These are phyloP conservation scores for Hermaeophaga mercurialis DNA, from an alignment of 2,888 invertebrate species.

Conservation along the genomic window DNA sequence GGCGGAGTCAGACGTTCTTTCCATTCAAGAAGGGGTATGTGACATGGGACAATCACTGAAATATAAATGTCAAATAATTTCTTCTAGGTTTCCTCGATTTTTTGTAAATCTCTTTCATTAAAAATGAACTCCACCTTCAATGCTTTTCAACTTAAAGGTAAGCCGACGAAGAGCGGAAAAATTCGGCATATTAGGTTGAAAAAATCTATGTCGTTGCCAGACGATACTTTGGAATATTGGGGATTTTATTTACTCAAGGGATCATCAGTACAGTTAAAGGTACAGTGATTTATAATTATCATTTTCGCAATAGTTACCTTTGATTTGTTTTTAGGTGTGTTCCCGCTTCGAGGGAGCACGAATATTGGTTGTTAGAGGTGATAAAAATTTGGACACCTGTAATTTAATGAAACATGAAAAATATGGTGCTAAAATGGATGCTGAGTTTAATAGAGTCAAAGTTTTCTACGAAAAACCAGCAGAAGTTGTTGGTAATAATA, in stretches of 20 bases:
- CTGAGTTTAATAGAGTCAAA: constrained; percentile 60
- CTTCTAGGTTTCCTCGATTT: constrained; percentile 70
- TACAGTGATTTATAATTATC: constrained; percentile 10
- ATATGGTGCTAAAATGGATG: constrained; percentile 64
- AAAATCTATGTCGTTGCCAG: constrained; percentile 82
- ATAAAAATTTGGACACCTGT: constrained; percentile 76
- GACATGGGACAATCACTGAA: no score
- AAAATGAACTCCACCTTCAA: constrained; percentile 73
- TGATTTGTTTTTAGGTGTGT: constrained; percentile 63
- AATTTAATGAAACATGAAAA: constrained; percentile 74
- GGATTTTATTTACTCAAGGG: constrained; percentile 83
- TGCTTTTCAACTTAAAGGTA: constrained; percentile 54
- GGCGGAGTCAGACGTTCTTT: constrained; percentile 83
- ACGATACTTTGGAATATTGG: constrained; percentile 88
- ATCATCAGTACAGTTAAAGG: constrained; percentile 74
- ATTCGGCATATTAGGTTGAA: constrained; percentile 77
- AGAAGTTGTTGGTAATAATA: constrained; percentile 56
- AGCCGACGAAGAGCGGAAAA: constrained; percentile 70
- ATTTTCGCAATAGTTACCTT: no score
- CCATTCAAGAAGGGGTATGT: constrained; percentile 73
- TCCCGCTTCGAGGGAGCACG: constrained; percentile 80
- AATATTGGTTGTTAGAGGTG: constrained; percentile 81
- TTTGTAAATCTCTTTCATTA: constrained; percentile 78
- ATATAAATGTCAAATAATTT: no score
- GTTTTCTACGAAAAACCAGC: constrained; percentile 62